phyloP scores from a whole-genome alignment of 2,113 vertebrate species.

The Cettia cetti region DNA sequence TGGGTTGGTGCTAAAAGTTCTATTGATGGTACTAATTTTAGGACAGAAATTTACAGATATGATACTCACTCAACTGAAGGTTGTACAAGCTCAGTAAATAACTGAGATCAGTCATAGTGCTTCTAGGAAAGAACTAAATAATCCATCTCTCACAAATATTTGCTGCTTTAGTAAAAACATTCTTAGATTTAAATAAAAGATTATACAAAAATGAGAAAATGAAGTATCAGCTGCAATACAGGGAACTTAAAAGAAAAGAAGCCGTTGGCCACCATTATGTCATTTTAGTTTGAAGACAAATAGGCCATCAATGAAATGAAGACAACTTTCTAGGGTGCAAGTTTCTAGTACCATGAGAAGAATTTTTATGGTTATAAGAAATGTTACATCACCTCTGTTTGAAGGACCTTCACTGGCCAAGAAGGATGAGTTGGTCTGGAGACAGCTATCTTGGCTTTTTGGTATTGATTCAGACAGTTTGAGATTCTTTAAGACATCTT shows the following conservation, averaged over 20 bases:
- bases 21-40: background rate
- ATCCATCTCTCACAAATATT: background rate
- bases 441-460: background rate
- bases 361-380: background rate
- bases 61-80: background rate
- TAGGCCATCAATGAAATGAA: background rate
- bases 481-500: background rate
- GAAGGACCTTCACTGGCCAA: background rate
- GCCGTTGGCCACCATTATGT: background rate
- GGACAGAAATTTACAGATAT: background rate
- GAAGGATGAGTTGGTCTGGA: background rate
- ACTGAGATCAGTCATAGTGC: background rate
- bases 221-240: background rate
- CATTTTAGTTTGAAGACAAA: background rate
- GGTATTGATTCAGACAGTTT: background rate
- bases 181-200: background rate
- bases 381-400: background rate
- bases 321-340: background rate
- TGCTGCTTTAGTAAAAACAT: background rate
- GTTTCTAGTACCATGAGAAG: background rate
- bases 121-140: background rate
- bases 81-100: background rate
- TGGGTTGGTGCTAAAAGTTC: background rate
- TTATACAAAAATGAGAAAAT: background rate
- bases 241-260: background rate